Base-by-base conservation (phyloP, 2,113 vertebrate genomes). In the Xenopus tropicalis region DNA sequence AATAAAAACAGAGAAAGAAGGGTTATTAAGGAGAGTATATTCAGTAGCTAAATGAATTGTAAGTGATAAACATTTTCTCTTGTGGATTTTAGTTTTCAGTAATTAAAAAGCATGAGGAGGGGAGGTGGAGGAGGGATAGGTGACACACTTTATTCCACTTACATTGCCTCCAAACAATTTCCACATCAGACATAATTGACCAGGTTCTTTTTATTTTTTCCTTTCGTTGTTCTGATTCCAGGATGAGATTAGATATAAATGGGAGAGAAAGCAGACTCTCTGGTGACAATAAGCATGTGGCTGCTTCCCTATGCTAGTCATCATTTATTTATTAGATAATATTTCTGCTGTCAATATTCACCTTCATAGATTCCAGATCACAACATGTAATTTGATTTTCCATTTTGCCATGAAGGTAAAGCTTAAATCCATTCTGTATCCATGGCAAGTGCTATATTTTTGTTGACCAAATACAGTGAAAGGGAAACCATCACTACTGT, bases 41-140 rank as follows among this genome's bases (percentile, higher is more conserved):
- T 63, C 66, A 63, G 44, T 46, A 56, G 59, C 73, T 63, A 69
- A 75, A 75, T 75, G 58, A 75, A 75, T 75, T 75, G 58, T 69
- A 62, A 75, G 72, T 75, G 73, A 75, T 75, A 75, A 75, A 75
- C 59, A 75, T 56, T 69, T 75, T 44, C 52, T 66, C 73, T 58
- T 62, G 44, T 11, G 37, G 66, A 69, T 69, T 75, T 56, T 44
- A 22, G 48, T 75, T 63, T 74, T 62, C 58, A 54, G 57, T 75
- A 75, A 75, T 75, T 75, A 75, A 75, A 75, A 69, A 75, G 58
- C 63, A 75, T 48, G 29, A n/a, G 54, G 63, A 54, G 58, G 24
- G 54, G 63, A 54, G 58, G 24, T 42, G 42, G 43, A 37, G 37
- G 56, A 54, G 63, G 44, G 14, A 62, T 48, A 75, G 43, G 13